Evolutionary conservation across 35 echinoderm and acorn worm genomes (phyloP).

Genomic region (Strongylocentrotus purpuratus): DNA sequence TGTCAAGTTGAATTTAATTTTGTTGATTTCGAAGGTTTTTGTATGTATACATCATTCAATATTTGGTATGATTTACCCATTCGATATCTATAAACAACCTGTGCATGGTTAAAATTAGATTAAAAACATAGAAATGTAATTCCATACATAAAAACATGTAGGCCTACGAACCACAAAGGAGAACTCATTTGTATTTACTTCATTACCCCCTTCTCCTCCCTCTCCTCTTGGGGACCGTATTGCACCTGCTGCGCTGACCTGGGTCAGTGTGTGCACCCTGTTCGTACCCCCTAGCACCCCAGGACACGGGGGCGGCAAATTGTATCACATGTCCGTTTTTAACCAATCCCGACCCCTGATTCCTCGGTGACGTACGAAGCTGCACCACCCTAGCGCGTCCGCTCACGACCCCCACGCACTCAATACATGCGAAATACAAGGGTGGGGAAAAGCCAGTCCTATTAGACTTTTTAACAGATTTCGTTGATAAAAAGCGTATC

Average conservation of each 20-base stretch:
- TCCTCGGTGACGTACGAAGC: neutral
- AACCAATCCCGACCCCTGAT: neutral
- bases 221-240: neutral
- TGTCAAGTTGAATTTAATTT: no score
- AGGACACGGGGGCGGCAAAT: neutral
- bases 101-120: no score
- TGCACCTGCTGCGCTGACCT: neutral
- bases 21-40: no score
- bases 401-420: neutral
- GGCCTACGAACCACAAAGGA: no score
- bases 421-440: neutral
- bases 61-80: no score
- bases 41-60: no score
- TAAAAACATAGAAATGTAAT: no score
- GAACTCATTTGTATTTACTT: no score
- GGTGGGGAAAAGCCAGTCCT: neutral
- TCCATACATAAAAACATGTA: no score
- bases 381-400: slow-evolving; percentile 15
- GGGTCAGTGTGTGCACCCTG: neutral
- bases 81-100: no score
- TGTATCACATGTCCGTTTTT: slow-evolving; percentile 17
- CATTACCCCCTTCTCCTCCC: neutral
- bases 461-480: neutral
- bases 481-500: neutral
- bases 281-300: neutral